Evolutionary conservation across 2,797 vertebrate genomes (phyloP).

Genomic region (Aplochiton taeniatus): DNA sequence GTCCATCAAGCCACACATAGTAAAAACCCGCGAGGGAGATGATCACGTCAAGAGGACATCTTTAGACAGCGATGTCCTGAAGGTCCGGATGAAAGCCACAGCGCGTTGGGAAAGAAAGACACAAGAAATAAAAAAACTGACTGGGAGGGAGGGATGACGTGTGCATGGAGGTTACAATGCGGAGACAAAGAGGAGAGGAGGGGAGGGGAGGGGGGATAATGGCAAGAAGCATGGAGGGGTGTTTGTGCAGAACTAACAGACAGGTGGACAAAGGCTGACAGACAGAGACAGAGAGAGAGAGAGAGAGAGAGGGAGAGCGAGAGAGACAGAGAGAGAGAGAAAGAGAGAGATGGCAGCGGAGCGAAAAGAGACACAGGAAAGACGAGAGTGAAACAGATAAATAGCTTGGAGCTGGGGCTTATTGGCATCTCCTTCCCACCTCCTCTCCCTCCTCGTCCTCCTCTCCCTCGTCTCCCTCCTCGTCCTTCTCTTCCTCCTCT

Average conservation of each 20-base stretch:
- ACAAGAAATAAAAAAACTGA: slow-evolving; percentile 13
- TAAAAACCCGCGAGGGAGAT: background rate
- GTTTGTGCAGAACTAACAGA: slow-evolving; percentile 47
- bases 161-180: slow-evolving; percentile 37
- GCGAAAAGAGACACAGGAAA: background rate
- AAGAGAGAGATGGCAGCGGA: slow-evolving; percentile 1
- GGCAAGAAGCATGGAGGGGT: slow-evolving; percentile 16
- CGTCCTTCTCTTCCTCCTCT: slow-evolving; percentile 28
- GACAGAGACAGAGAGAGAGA: background rate
- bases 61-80: slow-evolving; percentile 1
- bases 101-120: slow-evolving; percentile 16
- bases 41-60: slow-evolving; percentile 8
- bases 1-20: background rate
- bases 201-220: slow-evolving; percentile 11
- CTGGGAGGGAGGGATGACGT: slow-evolving; percentile 14
- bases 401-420: slow-evolving; percentile 52
- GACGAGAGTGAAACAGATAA: slow-evolving; percentile 32
- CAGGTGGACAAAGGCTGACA: slow-evolving; percentile 9
- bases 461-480: slow-evolving; percentile 26
- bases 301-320: background rate
- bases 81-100: slow-evolving; percentile 21
- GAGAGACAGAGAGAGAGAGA: too few relatives aligned
- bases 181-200: slow-evolving; percentile 31
- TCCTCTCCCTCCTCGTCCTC: slow-evolving; percentile 28
- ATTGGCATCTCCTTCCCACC: slow-evolving; percentile 33